These are phyloP conservation scores for Cactoblastis cactorum DNA, from an alignment of 2,888 invertebrate species.

Conservation along the genomic window DNA sequence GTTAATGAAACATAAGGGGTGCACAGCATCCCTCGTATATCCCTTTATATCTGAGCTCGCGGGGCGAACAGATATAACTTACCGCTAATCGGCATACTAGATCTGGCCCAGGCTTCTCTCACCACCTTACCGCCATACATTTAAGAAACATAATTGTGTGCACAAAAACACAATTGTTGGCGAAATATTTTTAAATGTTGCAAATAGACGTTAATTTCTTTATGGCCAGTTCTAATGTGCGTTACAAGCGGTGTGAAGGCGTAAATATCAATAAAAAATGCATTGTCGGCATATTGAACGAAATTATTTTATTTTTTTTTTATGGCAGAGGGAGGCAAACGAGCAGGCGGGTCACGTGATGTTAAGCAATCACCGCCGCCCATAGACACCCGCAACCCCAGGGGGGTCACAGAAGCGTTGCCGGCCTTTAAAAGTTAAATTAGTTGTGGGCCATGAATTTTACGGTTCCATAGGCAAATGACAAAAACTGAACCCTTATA, in stretches of 20 bases:
- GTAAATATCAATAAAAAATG: constrained; percentile 5
- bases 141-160: background rate
- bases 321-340: too few relatives aligned
- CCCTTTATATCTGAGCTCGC: constrained; percentile 52
- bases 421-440: too few relatives aligned
- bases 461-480: too few relatives aligned
- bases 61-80: constrained; percentile 49
- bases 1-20: constrained; percentile 79
- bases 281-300: background rate
- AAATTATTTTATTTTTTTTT: background rate
- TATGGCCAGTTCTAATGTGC: constrained; percentile 7
- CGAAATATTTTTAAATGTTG: background rate
- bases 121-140: background rate
- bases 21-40: constrained; percentile 53
- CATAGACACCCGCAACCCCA: too few relatives aligned
- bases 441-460: too few relatives aligned
- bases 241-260: background rate
- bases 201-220: constrained; percentile 7
- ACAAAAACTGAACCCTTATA: too few relatives aligned
- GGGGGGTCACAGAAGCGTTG: too few relatives aligned
- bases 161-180: background rate
- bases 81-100: constrained; percentile 45
- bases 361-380: too few relatives aligned
- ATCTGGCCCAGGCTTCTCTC: constrained; percentile 16
- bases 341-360: too few relatives aligned